Evolutionary conservation across 1,140 invertebrate species (phyloP), one percentile per base, ranked within the genome.

Genomic region (Dendroctonus valens): DNA sequence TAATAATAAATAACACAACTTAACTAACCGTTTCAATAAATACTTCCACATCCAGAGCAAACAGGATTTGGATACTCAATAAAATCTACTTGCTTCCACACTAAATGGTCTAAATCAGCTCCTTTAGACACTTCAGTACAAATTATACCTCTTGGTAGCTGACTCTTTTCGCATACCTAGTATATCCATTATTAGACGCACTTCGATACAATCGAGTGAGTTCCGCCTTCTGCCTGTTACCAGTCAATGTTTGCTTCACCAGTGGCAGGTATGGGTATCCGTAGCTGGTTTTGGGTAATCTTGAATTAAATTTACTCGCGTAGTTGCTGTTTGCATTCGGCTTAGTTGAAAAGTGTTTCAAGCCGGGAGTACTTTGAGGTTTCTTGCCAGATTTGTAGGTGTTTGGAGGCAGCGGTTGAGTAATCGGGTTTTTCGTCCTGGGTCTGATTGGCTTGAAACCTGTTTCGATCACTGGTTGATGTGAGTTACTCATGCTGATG

Each of bases 371-470:
- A 15, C 59, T 70, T 26, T 67, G 52, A 6, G 70, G 69, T 59
- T 73, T 73, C 49, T 74, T 70, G 41, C 67, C 68, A 0, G 68
- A 68, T 48, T 67, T 71, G 48, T 63, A 74, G 11, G 72, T 74
- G 40, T 72, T 61, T 26, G 69, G 66, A 46, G 61, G 57, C 6
- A 51, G 42, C 8, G 57, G 60, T 41, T 69, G 62, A 41, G 48
- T 65, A 26, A 62, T 64, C 12, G 14, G 7, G 9, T 50, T 58
- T 48, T 51, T 67, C 26, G 65, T 26, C 59, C 64, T 70, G 6
- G 55, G 15, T 15, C 41, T 59, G n/a, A 75, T 61, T 6, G 70
- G 69, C 51, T 71, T 70, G 52, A 74, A 73, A 7, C 70, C 74
- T 12, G 54, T 67, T 62, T 75, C 72, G 7, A 69, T 42, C 6